Evolutionary conservation across 2,888 invertebrate genomes (phyloP).

Genomic region (Embidobia sp.): DNA sequence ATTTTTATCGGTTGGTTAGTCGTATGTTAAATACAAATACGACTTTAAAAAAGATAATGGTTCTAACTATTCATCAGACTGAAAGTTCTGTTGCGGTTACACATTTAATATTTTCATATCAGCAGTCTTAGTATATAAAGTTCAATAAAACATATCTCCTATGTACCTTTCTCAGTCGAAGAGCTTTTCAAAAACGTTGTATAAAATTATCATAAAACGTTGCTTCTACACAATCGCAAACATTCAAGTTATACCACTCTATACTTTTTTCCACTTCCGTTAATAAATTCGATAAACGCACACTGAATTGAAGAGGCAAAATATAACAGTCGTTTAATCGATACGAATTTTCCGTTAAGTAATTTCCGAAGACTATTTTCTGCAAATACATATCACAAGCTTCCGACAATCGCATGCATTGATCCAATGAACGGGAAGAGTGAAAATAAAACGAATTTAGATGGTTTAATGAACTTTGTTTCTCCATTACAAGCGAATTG

Average conservation of each 20-base stretch:
- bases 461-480: slow-evolving; percentile 44
- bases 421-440: not conserved
- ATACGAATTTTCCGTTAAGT: not conserved
- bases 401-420: slow-evolving; percentile 4
- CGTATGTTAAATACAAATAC: slow-evolving; percentile 4
- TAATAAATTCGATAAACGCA: too few species aligned
- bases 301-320: too few species aligned
- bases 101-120: not conserved
- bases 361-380: slow-evolving; percentile 1
- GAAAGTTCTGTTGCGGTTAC: not conserved
- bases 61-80: slow-evolving; percentile 1
- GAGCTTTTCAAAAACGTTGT: too few species aligned
- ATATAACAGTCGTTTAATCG: too few species aligned
- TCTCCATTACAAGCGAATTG: slow-evolving; percentile 32
- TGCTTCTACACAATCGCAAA: slow-evolving; percentile 1
- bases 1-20: slow-evolving; percentile 9
- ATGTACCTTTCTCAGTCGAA: slow-evolving; percentile 14
- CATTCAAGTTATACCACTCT: too few species aligned
- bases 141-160: not conserved
- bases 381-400: slow-evolving; percentile 4
- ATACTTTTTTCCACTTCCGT: too few species aligned
- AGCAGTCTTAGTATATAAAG: slow-evolving; percentile 2
- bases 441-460: slow-evolving; percentile 25
- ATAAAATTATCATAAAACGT: not conserved
- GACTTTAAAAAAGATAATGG: slow-evolving; percentile 23